These are phyloP conservation scores for Aphis craccivora DNA, from an alignment of 1,140 invertebrate genomes.

Conservation along the genomic window DNA sequence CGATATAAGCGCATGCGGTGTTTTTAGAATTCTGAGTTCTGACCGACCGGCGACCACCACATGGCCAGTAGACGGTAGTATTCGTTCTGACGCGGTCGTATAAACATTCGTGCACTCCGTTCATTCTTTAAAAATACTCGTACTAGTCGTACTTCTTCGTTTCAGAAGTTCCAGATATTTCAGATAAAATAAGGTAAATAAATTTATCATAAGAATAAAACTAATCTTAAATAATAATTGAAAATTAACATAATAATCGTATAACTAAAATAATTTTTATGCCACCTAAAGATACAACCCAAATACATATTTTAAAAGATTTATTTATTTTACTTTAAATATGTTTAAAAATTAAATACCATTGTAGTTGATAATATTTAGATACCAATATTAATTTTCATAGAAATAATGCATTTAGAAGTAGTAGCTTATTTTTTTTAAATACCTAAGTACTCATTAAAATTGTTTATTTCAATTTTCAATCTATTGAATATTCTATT, in stretches of 20 bases:
- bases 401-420: too few relatives aligned
- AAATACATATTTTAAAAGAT: background rate
- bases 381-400: too few relatives aligned
- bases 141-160: background rate
- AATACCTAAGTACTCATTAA: too few relatives aligned
- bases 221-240: background rate
- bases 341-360: too few relatives aligned
- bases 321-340: too few relatives aligned
- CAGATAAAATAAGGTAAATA: slow-evolving; percentile 13
- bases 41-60: background rate
- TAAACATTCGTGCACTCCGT: background rate
- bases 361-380: too few relatives aligned
- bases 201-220: background rate
- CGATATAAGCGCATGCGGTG: background rate
- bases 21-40: background rate
- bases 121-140: background rate
- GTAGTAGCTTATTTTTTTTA: too few relatives aligned
- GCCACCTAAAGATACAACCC: too few relatives aligned
- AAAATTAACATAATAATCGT: background rate
- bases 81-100: slow-evolving; percentile 11
- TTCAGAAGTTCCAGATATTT: background rate
- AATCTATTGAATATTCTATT: too few relatives aligned
- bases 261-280: background rate
- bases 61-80: slow-evolving; percentile 27
- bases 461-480: too few relatives aligned